Base-by-base conservation (phyloP, 2,797 vertebrate genomes). In the Mus caroli region DNA sequence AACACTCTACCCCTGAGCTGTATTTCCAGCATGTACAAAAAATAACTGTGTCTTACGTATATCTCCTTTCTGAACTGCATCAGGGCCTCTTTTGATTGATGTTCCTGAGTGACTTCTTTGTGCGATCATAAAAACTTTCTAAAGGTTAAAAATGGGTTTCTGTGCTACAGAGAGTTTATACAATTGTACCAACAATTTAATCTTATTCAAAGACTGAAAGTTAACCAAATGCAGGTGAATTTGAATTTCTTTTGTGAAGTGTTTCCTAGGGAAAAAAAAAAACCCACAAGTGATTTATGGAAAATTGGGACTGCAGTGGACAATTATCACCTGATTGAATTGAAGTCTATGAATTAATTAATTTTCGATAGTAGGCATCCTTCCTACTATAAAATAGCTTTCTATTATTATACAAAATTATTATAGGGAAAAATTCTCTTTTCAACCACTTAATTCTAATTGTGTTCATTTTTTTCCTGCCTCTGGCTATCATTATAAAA, bases 341-440 rank as follows among this genome's bases (percentile, higher is more conserved):
- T 95, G 85, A 95, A 96, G 50, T 12, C 76, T 97, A 78, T 94
- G 67, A 88, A 50, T 93, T 80, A 92, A 87, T 19, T 31, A 50
- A 95, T 86, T 92, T 97, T 96, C 83, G 69, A 93, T 75, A 84
- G 71, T 86, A 91, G 37, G 76, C 14, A 14, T 64, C 92, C 77
- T 88, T 69, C 9, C 54, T 90, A 54, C 75, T 83, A 50, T 56
- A 94, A 96, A 95, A 79, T 69, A 94, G 52, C 52, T 90, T 94
- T 62, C 37, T 80, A 43, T 91, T 83, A 24, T 90, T 82, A 69
- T 24, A 90, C 80, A 90, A 95, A 84, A 1, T 89, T 89, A 20
- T 88, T 96, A 88, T 71, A 28, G 80, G 88, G 69, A 52, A 88
- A 92, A 73, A 80, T 58, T 56, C 31, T 22, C 37, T 1, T 58